Evolutionary conservation across 1,140 invertebrate species (phyloP).

Genomic region (Drosophila murphyi): DNA sequence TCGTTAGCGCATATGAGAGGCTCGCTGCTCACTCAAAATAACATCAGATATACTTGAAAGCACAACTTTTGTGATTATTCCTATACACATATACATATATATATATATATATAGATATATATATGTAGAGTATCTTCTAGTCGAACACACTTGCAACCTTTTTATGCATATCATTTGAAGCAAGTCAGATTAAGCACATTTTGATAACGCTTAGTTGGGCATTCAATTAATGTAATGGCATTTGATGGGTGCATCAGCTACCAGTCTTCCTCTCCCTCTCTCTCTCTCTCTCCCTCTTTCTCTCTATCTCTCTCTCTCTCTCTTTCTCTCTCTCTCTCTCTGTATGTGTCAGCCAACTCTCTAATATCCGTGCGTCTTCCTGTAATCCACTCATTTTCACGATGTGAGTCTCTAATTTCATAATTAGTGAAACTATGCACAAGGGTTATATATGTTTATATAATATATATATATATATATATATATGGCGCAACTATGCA

Average conservation of each 20-base stretch:
- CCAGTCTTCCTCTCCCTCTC: background rate
- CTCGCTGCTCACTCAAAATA: background rate
- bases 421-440: conserved; percentile 49
- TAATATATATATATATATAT: conserved; percentile 1
- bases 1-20: background rate
- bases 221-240: conserved; percentile 16
- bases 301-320: background rate
- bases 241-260: conserved; percentile 5
- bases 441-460: conserved; percentile 23
- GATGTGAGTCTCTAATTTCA: background rate
- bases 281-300: background rate
- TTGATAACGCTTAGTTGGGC: background rate
- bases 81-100: background rate
- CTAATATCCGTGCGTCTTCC: background rate
- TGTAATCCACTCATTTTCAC: background rate
- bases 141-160: background rate
- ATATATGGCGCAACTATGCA: conserved; percentile 26
- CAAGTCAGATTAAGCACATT: background rate
- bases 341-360: background rate
- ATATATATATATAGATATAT: background rate
- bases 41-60: too few species aligned
- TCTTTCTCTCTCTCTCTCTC: background rate
- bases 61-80: too few species aligned
- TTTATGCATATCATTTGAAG: background rate
- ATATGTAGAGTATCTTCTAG: background rate